phyloP scores from a whole-genome alignment of 1,140 invertebrate genomes.

The Pseudachorutes palmiensis region DNA sequence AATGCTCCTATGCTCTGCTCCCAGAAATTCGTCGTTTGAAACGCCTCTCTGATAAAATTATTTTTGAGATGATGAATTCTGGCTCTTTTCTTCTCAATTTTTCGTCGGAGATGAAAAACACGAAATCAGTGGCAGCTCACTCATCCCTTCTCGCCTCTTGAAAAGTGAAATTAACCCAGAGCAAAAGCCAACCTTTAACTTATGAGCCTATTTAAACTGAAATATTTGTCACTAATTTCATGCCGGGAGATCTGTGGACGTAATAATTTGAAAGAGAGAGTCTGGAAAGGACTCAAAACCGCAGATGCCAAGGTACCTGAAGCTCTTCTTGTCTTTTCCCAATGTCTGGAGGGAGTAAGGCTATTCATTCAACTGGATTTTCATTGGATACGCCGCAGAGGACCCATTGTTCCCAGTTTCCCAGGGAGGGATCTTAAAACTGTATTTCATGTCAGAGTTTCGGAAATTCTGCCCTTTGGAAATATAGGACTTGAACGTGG shows the following conservation, averaged over 20 bases:
- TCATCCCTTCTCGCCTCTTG: too few species aligned
- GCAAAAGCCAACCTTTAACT: neutral
- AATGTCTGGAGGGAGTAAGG: neutral
- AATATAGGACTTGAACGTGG: neutral
- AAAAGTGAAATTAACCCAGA: neutral
- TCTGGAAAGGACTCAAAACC: slow-evolving; percentile 4
- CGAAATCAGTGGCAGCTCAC: too few species aligned
- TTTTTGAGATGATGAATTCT: too few species aligned
- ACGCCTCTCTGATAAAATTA: too few species aligned
- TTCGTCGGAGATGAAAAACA: too few species aligned
- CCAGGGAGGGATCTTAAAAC: neutral
- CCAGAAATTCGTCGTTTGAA: too few species aligned
- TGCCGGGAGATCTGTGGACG: neutral
- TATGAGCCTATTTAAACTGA: slow-evolving; percentile 8
- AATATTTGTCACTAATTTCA: slow-evolving; percentile 13
- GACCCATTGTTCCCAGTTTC: neutral
- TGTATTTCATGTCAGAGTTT: neutral
- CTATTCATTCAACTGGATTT: neutral
- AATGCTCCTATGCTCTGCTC: neutral
- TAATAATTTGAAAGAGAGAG: neutral
- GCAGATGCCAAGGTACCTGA: slow-evolving; percentile 10
- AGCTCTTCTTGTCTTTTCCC: neutral
- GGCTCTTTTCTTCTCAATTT: too few species aligned
- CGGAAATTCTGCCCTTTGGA: neutral
- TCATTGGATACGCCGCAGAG: too few species aligned